phyloP scores from a whole-genome alignment of 2,113 vertebrate species.

The Gopherus evgoodei region DNA sequence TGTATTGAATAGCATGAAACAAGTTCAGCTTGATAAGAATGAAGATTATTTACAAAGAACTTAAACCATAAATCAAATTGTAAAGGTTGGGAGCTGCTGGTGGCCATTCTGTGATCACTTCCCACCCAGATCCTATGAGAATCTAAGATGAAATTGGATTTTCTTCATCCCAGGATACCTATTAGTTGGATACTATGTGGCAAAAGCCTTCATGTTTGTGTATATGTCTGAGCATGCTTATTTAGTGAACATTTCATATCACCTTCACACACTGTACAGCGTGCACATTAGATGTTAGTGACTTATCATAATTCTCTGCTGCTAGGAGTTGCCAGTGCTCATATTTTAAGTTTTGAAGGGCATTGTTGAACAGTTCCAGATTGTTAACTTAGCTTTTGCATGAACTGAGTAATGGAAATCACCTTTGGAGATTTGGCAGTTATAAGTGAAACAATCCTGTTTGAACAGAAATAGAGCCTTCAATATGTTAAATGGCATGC shows the following conservation, averaged over 20 bases:
- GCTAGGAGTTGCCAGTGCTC: not conserved
- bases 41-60: not conserved
- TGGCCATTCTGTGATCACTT: not conserved
- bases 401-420: slow-evolving; percentile 34
- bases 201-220: not conserved
- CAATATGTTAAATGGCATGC: slow-evolving; percentile 58
- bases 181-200: not conserved
- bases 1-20: not conserved
- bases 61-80: not conserved
- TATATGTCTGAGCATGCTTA: not conserved
- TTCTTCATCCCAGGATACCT: not conserved
- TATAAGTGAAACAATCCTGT: slow-evolving; percentile 38
- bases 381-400: slow-evolving; percentile 48
- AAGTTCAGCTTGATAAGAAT: not conserved
- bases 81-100: not conserved
- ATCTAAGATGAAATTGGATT: not conserved
- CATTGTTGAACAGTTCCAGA: not conserved
- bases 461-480: slow-evolving; percentile 65
- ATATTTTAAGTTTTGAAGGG: not conserved
- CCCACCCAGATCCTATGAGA: not conserved
- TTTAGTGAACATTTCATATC: not conserved
- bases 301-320: not conserved
- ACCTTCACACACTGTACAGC: not conserved
- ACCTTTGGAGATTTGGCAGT: slow-evolving; percentile 63
- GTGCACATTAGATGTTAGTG: not conserved